Evolutionary conservation across 2,888 invertebrate species (phyloP).

Genomic region (Caenorhabditis japonica): DNA sequence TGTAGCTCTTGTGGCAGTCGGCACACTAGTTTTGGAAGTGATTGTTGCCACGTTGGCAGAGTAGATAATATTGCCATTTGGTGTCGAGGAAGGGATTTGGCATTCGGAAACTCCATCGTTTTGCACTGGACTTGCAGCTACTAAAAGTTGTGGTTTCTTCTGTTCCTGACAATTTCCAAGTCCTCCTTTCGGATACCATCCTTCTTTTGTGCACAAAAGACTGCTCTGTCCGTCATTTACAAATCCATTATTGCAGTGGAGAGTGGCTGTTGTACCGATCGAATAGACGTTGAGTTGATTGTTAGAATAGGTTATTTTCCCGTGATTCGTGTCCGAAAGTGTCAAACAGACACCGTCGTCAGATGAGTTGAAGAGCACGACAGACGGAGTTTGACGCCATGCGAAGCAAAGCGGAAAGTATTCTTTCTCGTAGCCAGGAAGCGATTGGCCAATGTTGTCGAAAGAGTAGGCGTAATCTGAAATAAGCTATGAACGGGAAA

Average conservation of each 20-base stretch:
- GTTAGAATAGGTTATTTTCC: conserved; percentile 51
- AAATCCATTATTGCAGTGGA: conserved; percentile 59
- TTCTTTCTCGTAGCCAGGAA: conserved; percentile 54
- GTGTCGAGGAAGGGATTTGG: conserved; percentile 16
- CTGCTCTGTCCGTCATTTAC: conserved; percentile 37
- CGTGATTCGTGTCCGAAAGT: conserved; percentile 22
- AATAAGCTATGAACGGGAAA: background rate
- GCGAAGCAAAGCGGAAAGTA: conserved; percentile 57
- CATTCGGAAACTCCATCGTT: conserved; percentile 4
- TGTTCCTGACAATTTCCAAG: conserved; percentile 37
- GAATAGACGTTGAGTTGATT: conserved; percentile 38
- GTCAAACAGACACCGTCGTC: conserved; percentile 36
- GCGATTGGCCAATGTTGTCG: conserved; percentile 36
- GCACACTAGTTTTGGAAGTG: conserved; percentile 14
- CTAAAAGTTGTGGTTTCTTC: conserved; percentile 8
- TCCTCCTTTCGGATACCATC: conserved; percentile 58
- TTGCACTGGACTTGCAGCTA: conserved; percentile 13
- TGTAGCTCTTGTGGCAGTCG: conserved; percentile 53
- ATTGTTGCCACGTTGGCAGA: conserved; percentile 34
- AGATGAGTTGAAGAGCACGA: conserved; percentile 46
- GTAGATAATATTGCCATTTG: conserved; percentile 43
- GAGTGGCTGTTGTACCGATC: conserved; percentile 62
- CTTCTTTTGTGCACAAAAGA: conserved; percentile 56
- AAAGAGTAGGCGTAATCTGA: conserved; percentile 57
- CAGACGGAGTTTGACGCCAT: conserved; percentile 55